Percentiles rank a stretch among this genome's conserved stretches.
Evolutionary conservation across 2,113 vertebrate genomes (phyloP).

Genomic region (Poecile atricapillus): DNA sequence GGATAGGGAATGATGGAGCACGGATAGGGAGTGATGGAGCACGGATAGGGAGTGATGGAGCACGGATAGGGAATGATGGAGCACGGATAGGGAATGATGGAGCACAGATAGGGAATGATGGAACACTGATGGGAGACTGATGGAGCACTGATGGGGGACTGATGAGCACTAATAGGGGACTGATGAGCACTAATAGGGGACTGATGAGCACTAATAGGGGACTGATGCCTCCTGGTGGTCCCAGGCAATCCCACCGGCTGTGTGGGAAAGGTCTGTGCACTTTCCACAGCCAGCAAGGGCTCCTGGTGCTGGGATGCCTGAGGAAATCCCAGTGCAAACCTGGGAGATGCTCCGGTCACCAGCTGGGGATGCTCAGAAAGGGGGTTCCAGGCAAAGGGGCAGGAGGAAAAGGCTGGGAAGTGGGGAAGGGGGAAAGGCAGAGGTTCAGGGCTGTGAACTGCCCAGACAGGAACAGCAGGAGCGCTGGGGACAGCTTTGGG

Average conservation of each 20-base stretch:
- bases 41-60: not conserved
- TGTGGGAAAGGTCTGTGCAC: not conserved
- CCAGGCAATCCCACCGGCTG: not conserved
- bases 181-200: not conserved
- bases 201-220: not conserved
- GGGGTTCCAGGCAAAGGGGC: not conserved
- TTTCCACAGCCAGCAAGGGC: not conserved
- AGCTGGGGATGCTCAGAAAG: not conserved
- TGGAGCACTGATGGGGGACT: not conserved
- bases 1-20: not conserved
- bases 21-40: too few species aligned
- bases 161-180: not conserved
- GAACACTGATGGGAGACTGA: not conserved
- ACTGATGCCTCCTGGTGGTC: constrained; percentile 55
- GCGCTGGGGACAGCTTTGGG: not conserved
- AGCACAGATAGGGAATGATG: not conserved
- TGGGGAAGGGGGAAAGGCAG: not conserved
- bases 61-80: too few species aligned
- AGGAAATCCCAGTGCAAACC: not conserved
- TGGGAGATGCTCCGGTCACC: not conserved
- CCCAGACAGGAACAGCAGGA: not conserved
- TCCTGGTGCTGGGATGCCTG: not conserved
- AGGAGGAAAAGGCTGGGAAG: not conserved
- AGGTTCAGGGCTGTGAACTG: not conserved
- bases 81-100: not conserved